These are phyloP conservation scores for Achatina immaculata DNA, from an alignment of 1,140 invertebrate species.

Conservation along the genomic window DNA sequence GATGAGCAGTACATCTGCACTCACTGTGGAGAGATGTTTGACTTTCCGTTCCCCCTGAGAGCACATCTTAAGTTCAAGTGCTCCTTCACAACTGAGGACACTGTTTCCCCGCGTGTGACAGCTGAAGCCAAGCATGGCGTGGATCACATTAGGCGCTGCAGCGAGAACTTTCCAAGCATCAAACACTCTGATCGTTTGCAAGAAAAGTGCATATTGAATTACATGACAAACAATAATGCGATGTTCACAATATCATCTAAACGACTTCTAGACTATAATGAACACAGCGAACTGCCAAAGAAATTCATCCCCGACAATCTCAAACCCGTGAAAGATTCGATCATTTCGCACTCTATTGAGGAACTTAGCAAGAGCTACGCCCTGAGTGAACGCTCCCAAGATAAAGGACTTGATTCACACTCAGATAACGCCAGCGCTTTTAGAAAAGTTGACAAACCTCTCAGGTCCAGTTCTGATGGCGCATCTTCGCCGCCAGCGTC, in stretches of 20 bases:
- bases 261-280: neutral
- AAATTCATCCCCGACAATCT: neutral
- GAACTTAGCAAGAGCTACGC: conserved; percentile 30
- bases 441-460: conserved; percentile 61
- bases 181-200: neutral
- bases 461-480: neutral
- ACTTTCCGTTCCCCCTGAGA: conserved; percentile 60
- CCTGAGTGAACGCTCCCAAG: neutral
- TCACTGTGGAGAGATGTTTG: conserved; percentile 63
- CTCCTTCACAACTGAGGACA: conserved; percentile 32
- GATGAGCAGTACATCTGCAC: conserved; percentile 57
- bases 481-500: conserved; percentile 5
- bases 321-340: neutral
- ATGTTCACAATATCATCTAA: neutral
- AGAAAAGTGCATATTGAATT: neutral
- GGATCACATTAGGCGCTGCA: neutral
- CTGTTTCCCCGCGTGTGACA: neutral
- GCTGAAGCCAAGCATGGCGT: neutral
- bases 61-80: conserved; percentile 68
- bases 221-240: conserved; percentile 29
- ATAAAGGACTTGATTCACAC: conserved; percentile 14
- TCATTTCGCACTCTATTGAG: conserved; percentile 35
- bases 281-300: neutral
- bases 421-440: conserved; percentile 59
- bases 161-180: neutral